A percentile compares a stretch with the other conserved stretches of the same genome.
Evolutionary conservation across 2,797 vertebrate species (phyloP).

Genomic region (Halcyon chelicuti): DNA sequence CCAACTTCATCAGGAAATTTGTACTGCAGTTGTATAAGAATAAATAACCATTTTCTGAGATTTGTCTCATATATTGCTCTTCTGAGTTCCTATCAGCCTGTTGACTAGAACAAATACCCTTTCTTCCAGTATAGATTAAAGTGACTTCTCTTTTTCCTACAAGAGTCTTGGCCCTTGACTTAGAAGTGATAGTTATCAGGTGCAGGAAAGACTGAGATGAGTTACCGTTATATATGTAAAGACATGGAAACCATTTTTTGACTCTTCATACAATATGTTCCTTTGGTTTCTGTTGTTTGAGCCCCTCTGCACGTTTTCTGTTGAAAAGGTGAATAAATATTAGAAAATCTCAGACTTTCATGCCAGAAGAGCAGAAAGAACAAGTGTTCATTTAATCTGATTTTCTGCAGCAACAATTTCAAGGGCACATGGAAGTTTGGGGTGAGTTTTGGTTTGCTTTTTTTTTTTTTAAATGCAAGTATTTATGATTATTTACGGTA

Average conservation of each 20-base stretch:
- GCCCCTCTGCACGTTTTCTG: not conserved
- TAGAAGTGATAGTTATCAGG: slow-evolving; percentile 4
- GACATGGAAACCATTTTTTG: not conserved
- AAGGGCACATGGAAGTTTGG: not conserved
- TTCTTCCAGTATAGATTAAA: slow-evolving; percentile 16
- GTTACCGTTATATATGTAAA: not conserved
- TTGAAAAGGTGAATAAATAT: not conserved
- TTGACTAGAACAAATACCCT: slow-evolving; percentile 4
- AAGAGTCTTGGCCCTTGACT: not conserved
- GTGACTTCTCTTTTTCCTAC: slow-evolving; percentile 15
- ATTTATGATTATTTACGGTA: not conserved
- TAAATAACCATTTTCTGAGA: slow-evolving; percentile 23
- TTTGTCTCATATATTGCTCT: slow-evolving; percentile 3
- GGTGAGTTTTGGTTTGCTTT: not conserved
- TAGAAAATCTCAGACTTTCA: not conserved
- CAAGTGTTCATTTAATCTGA: not conserved
- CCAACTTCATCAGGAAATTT: slow-evolving; percentile 21
- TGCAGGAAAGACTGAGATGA: not conserved
- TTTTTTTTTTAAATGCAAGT: not conserved
- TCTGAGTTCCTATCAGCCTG: slow-evolving; percentile 1
- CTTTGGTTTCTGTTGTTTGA: not conserved
- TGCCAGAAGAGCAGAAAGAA: not conserved
- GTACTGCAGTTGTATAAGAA: not conserved
- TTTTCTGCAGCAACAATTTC: not conserved
- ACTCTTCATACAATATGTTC: not conserved